Conservation (phyloP, 2,797 vertebrate species). For the Enteromius viviparus region DNA sequence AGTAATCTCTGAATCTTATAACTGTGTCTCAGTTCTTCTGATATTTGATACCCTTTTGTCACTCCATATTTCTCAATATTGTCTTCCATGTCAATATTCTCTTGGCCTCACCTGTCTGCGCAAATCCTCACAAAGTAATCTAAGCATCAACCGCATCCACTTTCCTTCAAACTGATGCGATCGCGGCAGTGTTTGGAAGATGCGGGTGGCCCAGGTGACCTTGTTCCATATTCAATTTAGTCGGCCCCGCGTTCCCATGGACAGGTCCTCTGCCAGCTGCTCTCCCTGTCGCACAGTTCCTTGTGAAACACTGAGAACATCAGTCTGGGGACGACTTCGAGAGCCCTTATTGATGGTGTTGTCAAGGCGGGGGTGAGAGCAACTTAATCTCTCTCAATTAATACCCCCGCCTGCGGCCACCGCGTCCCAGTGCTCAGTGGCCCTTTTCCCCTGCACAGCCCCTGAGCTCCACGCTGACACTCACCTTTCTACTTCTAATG, state of each 20-base stretch:
- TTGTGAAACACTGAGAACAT: conserved; percentile 54
- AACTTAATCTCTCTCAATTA: conserved; percentile 65
- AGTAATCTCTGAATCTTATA: not conserved
- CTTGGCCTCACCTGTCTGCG: conserved; percentile 27
- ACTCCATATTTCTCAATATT: conserved; percentile 30
- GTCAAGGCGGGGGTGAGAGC: conserved; percentile 50
- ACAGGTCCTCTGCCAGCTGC: conserved; percentile 36
- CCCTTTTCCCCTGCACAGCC: conserved; percentile 35
- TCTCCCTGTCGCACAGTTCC: conserved; percentile 44
- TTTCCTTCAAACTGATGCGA: conserved; percentile 42
- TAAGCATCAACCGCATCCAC: conserved; percentile 23
- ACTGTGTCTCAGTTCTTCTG: not conserved
- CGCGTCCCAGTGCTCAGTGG: conserved; percentile 32
- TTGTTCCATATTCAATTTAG: conserved; percentile 55
- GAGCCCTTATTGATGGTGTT: conserved; percentile 58
- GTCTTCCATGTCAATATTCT: conserved; percentile 41
- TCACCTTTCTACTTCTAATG: conserved; percentile 58
- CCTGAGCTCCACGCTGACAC: conserved; percentile 33
- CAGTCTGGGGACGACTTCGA: conserved; percentile 54
- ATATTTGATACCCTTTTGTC: conserved; percentile 16
- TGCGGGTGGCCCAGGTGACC: conserved; percentile 36
- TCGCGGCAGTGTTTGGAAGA: not conserved
- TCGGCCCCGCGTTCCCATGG: conserved; percentile 23
- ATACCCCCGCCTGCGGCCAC: conserved; percentile 51
- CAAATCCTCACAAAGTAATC: conserved; percentile 33